Percentiles rank a stretch among this genome's conserved stretches.
phyloP scores from a whole-genome alignment of 2,797 vertebrate species.

The Peromyscus melanophrys region DNA sequence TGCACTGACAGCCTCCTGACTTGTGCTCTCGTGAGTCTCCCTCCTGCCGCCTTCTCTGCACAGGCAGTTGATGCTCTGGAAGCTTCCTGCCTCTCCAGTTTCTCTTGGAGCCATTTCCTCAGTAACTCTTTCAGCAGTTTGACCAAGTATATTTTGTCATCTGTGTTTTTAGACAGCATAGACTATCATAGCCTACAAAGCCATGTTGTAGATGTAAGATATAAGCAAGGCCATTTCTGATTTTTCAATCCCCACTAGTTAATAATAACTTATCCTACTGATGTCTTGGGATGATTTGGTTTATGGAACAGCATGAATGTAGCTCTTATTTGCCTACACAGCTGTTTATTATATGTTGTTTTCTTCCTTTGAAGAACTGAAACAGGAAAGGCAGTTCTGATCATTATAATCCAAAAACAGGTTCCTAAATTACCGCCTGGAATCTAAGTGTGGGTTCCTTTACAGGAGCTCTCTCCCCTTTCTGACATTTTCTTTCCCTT shows the following conservation, averaged over 20 bases:
- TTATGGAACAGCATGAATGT: not conserved
- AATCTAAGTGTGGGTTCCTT: slow-evolving; percentile 43
- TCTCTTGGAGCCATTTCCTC: not conserved
- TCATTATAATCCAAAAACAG: slow-evolving; percentile 57
- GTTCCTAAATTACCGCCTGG: slow-evolving; percentile 63
- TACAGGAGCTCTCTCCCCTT: not conserved
- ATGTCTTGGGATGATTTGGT: not conserved
- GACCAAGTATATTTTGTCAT: not conserved
- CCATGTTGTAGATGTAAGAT: not conserved
- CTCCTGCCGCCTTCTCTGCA: not conserved
- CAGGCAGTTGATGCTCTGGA: not conserved
- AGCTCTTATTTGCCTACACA: not conserved
- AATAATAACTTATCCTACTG: not conserved
- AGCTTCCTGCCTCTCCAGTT: not conserved
- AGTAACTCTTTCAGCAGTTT: not conserved
- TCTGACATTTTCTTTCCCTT: slow-evolving; percentile 55
- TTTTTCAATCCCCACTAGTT: not conserved
- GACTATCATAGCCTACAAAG: not conserved
- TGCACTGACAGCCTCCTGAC: not conserved
- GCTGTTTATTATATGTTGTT: not conserved
- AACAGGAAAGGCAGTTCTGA: slow-evolving; percentile 31
- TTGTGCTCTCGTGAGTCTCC: not conserved
- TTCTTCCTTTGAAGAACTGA: slow-evolving; percentile 32
- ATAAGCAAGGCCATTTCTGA: slow-evolving; percentile 19
- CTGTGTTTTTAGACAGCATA: not conserved